Evolutionary conservation across 1,140 invertebrate species (phyloP), one percentile per base, ranked within the genome.

Genomic region (Euura lappo): DNA sequence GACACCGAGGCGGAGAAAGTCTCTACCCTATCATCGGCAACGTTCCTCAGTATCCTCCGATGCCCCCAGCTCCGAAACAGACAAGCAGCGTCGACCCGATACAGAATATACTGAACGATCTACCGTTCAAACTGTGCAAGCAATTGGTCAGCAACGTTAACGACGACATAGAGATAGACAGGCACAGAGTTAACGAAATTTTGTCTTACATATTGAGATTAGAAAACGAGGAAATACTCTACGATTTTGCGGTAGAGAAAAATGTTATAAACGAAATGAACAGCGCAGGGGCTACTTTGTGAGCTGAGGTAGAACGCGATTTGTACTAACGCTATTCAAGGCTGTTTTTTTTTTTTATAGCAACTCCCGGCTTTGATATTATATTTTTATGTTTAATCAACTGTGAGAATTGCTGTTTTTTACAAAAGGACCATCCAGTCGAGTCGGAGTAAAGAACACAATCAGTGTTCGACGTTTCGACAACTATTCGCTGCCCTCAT

Each of bases 261-360:
- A 81, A 81, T 72, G 81, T 88, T 6, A 81, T 86, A n/a, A 69
- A 80, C 45, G 86, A 88, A 83, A 84, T 87, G 82, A 78, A 82
- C 44, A 83, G 83, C 5, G 51, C 51, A 11, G 51, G 13, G 13
- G 28, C 28, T 28, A 28, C 28, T 28, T 28, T 28, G 28, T 28
- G 28, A 28, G 28, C 28, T 28, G 0, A 28, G 28, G 28, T 51
- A 73, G 69, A 44, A 64, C 68, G 8, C 71, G 79, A 45, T 70
- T 28, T 28, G 28, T 28, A 28, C 28, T 28, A 28, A 28, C 28
- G 28, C 28, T 28, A 28, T 28, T 28, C 28, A 28, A 28, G 28
- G 28, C 1, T 28, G 28, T 28, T 28, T 1, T 28, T 1, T 28
- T 28, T 28, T 28, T 28, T 28, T 28, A 28, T 1, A 28, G 28